Percentiles rank a stretch among this genome's conserved stretches.
phyloP scores from a whole-genome alignment of 2,797 vertebrate species.

The Spondyliosoma cantharus region DNA sequence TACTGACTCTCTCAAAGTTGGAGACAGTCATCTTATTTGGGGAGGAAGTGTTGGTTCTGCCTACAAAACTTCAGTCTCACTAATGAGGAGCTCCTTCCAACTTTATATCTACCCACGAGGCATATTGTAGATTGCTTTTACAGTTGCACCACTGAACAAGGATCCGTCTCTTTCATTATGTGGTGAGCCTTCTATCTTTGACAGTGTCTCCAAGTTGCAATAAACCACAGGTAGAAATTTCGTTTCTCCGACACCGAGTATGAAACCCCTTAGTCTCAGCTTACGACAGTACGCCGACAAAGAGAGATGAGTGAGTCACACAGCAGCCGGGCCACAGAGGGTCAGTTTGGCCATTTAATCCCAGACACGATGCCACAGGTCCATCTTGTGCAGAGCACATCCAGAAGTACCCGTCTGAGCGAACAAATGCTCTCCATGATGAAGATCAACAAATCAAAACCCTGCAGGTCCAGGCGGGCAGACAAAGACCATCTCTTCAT shows the following conservation, averaged over 20 bases:
- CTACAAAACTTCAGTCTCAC: not conserved
- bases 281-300: not conserved
- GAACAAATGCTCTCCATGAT: conserved; percentile 43
- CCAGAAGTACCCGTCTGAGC: conserved; percentile 40
- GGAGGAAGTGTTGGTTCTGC: conserved; percentile 4
- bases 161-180: not conserved
- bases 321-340: conserved; percentile 20
- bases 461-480: conserved; percentile 31
- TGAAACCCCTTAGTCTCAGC: conserved; percentile 16
- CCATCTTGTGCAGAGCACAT: conserved; percentile 35
- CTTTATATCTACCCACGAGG: conserved; percentile 20
- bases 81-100: conserved; percentile 24
- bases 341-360: conserved; percentile 50
- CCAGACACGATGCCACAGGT: conserved; percentile 31
- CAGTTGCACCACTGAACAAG: not conserved
- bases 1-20: not conserved
- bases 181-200: conserved; percentile 6
- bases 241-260: not conserved
- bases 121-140: conserved; percentile 14
- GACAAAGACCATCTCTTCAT: conserved; percentile 45
- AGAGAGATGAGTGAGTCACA: conserved; percentile 25
- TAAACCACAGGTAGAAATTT: conserved; percentile 25
- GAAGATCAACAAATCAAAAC: conserved; percentile 62
- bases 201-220: conserved; percentile 6
- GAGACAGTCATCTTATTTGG: not conserved